Percentiles rank a stretch among this genome's conserved stretches.
These are phyloP conservation scores for Artibeus jamaicensis DNA, from an alignment of 2,797 vertebrate species.

Conservation along the genomic window DNA sequence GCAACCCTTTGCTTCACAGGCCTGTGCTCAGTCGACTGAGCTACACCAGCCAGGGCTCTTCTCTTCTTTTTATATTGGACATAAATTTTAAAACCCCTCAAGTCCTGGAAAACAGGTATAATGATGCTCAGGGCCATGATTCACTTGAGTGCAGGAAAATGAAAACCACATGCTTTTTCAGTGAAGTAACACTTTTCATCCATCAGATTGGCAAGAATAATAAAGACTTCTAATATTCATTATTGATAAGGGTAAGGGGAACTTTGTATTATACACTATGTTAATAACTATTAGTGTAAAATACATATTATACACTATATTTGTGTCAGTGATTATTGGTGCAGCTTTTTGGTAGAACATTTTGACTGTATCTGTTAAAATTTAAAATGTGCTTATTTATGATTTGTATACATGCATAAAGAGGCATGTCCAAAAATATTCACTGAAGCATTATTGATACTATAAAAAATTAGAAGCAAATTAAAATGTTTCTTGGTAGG, in stretches of 20 bases:
- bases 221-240: not conserved
- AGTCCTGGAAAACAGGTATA: not conserved
- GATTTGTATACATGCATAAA: not conserved
- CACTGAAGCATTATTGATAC: not conserved
- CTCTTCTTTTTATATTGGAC: slow-evolving; percentile 3
- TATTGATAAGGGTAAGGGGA: not conserved
- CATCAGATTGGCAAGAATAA: not conserved
- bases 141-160: slow-evolving; percentile 13
- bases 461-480: not conserved
- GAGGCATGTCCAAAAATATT: not conserved
- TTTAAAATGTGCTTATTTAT: not conserved
- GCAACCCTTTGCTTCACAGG: too few species aligned
- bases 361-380: not conserved
- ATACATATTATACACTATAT: not conserved
- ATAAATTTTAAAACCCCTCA: not conserved
- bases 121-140: not conserved
- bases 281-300: not conserved
- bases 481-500: slow-evolving; percentile 20
- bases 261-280: not conserved
- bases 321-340: not conserved
- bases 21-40: too few species aligned
- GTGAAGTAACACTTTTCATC: slow-evolving; percentile 8
- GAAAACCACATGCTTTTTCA: slow-evolving; percentile 12
- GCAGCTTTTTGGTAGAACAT: not conserved
- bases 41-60: too few species aligned